phyloP scores from a whole-genome alignment of 2,113 vertebrate species.

The Atractosteus spatula region DNA sequence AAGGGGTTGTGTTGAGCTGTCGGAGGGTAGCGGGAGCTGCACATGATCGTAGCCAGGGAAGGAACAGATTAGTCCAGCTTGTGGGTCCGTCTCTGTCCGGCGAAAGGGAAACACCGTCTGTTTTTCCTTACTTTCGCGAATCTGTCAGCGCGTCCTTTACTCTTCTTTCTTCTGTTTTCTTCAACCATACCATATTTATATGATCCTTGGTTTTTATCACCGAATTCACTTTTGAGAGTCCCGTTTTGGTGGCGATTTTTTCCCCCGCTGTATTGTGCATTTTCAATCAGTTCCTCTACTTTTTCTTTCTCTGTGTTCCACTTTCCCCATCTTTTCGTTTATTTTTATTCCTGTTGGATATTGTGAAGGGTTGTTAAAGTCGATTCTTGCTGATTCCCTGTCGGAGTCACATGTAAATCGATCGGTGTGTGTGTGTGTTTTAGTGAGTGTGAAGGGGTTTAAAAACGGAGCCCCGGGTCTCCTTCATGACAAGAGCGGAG shows the following conservation, averaged over 20 bases:
- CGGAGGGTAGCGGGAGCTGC: slow-evolving; percentile 62
- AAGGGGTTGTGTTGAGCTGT: slow-evolving; percentile 42
- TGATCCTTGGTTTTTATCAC: slow-evolving; percentile 55
- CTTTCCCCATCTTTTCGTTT: slow-evolving; percentile 52
- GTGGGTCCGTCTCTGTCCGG: slow-evolving; percentile 67
- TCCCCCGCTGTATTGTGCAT: slow-evolving; percentile 58
- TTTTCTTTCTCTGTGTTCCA: slow-evolving; percentile 51
- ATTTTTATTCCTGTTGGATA: slow-evolving; percentile 50
- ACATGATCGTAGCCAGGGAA: slow-evolving; percentile 61
- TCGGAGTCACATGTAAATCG: slow-evolving; percentile 73
- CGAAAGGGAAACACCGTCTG: slow-evolving; percentile 35
- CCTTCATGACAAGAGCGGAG: slow-evolving; percentile 63
- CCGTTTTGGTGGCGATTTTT: slow-evolving; percentile 48
- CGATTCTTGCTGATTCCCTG: slow-evolving; percentile 65
- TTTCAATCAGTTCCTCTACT: slow-evolving; percentile 47
- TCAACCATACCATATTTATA: slow-evolving; percentile 37
- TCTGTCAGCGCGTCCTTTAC: slow-evolving; percentile 42
- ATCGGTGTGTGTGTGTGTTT: slow-evolving; percentile 44
- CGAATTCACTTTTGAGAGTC: slow-evolving; percentile 49
- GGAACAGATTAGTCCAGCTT: slow-evolving; percentile 68
- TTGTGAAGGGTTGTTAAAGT: slow-evolving; percentile 57
- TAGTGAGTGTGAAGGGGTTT: slow-evolving; percentile 53
- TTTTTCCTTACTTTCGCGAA: slow-evolving; percentile 43
- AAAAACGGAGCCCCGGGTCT: slow-evolving; percentile 63
- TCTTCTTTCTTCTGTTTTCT: slow-evolving; percentile 39